A percentile compares a stretch with the other conserved stretches of the same genome.
phyloP scores from a whole-genome alignment of 2,888 invertebrate genomes.

The Hoplodrina blanda region DNA sequence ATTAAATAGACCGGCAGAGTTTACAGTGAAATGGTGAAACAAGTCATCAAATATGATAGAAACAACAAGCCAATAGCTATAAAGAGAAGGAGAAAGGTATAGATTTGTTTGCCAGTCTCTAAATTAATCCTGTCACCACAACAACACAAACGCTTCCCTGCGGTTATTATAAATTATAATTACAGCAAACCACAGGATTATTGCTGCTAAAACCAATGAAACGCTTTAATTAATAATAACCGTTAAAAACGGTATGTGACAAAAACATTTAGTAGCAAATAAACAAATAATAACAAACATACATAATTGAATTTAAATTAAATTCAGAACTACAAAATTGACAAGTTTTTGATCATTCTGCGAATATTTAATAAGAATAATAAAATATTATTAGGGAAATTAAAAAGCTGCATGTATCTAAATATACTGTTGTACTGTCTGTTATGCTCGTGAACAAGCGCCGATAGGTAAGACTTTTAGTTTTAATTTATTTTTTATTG shows the following conservation, averaged over 20 bases:
- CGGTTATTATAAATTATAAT: constrained; percentile 25
- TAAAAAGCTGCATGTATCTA: too few species aligned
- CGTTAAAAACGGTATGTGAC: neutral
- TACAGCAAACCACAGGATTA: constrained; percentile 16
- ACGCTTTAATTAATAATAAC: constrained; percentile 20
- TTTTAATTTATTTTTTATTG: too few species aligned
- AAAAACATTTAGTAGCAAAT: constrained; percentile 24
- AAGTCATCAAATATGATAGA: too few species aligned
- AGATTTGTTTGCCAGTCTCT: neutral
- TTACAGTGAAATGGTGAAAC: too few species aligned
- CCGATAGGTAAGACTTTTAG: too few species aligned
- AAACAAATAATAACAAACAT: constrained; percentile 3
- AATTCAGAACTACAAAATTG: constrained; percentile 6
- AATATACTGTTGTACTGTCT: too few species aligned
- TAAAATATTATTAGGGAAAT: too few species aligned
- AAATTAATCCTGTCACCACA: neutral
- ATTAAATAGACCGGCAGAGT: too few species aligned
- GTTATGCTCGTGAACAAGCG: too few species aligned
- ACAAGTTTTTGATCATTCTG: neutral
- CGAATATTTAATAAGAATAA: neutral
- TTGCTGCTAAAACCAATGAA: constrained; percentile 12
- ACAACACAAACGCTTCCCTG: neutral
- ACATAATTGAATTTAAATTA: constrained; percentile 24
- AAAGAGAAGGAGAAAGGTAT: neutral
- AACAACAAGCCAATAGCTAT: neutral